These are phyloP conservation scores for Actenoides hombroni DNA, from an alignment of 2,113 vertebrate species.

Conservation along the genomic window DNA sequence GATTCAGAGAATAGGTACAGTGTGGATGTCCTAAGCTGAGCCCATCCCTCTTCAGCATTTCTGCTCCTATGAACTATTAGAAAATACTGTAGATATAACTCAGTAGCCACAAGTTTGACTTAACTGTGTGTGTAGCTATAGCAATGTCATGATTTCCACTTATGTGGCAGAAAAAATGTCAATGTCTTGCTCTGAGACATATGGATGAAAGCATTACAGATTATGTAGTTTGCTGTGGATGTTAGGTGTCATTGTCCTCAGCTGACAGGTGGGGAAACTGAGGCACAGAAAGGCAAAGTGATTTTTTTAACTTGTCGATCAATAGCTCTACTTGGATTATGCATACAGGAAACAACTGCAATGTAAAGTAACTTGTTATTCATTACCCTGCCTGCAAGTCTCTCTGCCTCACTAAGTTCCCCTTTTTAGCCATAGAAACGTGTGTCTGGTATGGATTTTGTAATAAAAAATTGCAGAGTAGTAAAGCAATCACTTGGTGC, in stretches of 20 bases:
- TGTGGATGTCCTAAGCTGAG: not conserved
- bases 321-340: not conserved
- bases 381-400: not conserved
- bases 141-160: not conserved
- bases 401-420: not conserved
- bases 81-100: not conserved
- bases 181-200: not conserved
- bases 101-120: rapidly evolving
- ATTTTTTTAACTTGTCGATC: not conserved
- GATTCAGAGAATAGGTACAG: not conserved
- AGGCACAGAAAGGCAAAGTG: not conserved
- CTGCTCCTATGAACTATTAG: rapidly evolving
- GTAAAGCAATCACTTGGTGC: not conserved
- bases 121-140: not conserved
- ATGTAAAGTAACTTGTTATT: not conserved
- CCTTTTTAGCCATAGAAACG: not conserved
- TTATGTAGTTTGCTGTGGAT: not conserved
- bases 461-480: not conserved
- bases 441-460: not conserved
- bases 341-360: not conserved
- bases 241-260: not conserved
- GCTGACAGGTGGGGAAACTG: not conserved
- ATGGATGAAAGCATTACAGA: not conserved
- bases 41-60: not conserved
- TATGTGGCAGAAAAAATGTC: not conserved